phyloP scores from a whole-genome alignment of 2,113 vertebrate genomes.

The Spizaetus ornatus region DNA sequence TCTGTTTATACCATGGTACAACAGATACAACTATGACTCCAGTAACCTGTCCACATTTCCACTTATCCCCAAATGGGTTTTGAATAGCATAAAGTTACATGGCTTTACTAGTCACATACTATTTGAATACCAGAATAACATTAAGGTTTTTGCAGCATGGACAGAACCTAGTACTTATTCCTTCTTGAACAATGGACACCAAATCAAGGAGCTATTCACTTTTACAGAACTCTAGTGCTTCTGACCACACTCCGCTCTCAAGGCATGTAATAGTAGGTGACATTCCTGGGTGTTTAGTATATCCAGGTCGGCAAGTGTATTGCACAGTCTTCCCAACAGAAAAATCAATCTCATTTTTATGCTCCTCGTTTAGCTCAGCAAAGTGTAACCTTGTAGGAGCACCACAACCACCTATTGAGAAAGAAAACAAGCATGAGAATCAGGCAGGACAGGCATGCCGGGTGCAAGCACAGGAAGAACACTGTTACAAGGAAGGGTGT shows the following conservation, averaged over 20 bases:
- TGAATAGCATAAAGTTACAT: background rate
- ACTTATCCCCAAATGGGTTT: background rate
- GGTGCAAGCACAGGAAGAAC: background rate
- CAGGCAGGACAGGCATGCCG: fast-evolving
- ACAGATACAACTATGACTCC: background rate
- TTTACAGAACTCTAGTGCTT: conserved; percentile 59
- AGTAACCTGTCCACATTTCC: background rate
- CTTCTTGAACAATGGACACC: background rate
- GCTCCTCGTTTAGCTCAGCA: conserved; percentile 54
- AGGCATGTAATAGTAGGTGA: conserved; percentile 49
- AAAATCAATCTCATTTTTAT: conserved; percentile 44
- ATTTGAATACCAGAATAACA: background rate
- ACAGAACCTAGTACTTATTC: conserved; percentile 22
- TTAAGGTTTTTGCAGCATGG: background rate
- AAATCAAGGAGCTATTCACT: conserved; percentile 66
- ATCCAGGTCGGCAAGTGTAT: conserved; percentile 65
- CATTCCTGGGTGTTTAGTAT: background rate
- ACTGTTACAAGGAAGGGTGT: background rate
- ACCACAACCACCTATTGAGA: conserved; percentile 59
- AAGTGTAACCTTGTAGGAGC: conserved; percentile 34
- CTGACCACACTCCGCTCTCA: conserved; percentile 56
- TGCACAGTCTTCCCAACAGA: conserved; percentile 55
- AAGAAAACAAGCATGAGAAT: conserved; percentile 8
- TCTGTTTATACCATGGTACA: background rate
- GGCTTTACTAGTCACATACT: conserved; percentile 61